Conservation (phyloP, 2,797 vertebrate genomes). For the Apodemus agrarius region DNA sequence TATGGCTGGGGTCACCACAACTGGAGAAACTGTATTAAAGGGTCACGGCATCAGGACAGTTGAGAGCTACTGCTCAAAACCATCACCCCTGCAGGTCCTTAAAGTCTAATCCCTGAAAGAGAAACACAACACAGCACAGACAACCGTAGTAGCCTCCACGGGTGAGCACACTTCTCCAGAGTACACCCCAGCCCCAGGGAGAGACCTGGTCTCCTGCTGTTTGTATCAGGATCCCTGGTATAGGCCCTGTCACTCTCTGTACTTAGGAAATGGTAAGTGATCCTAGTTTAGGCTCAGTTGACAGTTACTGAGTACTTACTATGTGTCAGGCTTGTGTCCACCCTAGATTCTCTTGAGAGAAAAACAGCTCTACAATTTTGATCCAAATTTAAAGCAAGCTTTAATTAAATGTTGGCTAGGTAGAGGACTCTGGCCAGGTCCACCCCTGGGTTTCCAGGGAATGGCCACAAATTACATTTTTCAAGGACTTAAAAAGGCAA, state of each 20-base stretch:
- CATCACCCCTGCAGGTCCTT: not conserved
- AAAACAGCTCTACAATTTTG: not conserved
- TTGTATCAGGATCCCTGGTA: not conserved
- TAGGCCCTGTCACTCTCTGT: rapidly evolving
- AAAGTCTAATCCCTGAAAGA: not conserved
- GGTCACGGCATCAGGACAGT: not conserved
- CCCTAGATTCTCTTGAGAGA: not conserved
- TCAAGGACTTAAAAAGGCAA: not conserved
- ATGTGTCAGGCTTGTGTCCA: not conserved
- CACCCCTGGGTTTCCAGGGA: not conserved
- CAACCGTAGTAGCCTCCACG: not conserved
- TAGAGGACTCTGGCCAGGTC: not conserved
- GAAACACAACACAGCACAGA: not conserved
- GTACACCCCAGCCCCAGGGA: not conserved
- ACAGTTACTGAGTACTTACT: not conserved
- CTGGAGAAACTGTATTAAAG: not conserved
- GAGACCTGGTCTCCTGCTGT: no score
- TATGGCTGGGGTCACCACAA: not conserved
- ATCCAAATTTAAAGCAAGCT: not conserved
- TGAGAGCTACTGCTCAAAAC: not conserved
- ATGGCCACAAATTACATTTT: not conserved
- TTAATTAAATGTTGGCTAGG: not conserved
- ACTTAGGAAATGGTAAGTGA: not conserved
- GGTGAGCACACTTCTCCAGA: rapidly evolving
- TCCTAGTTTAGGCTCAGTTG: not conserved